Conservation (phyloP, 92 coral and sea anemone species). For the Porites rus region DNA sequence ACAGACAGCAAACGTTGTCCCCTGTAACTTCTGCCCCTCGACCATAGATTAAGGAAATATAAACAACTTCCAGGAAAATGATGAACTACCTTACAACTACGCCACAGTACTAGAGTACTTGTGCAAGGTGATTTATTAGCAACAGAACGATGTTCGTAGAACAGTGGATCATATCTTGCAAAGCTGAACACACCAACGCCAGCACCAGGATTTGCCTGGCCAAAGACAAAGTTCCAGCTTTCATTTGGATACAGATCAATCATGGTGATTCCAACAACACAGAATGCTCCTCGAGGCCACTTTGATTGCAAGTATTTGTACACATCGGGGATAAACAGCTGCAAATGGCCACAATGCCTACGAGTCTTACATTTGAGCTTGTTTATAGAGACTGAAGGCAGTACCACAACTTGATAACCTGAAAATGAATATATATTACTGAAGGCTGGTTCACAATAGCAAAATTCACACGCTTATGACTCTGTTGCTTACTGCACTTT, state of each 20-base stretch:
- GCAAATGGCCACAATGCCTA: constrained; percentile 40
- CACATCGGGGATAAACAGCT: constrained; percentile 63
- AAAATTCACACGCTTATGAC: no score
- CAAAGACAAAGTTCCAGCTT: constrained; percentile 71
- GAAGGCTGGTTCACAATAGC: not conserved
- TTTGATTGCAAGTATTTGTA: constrained; percentile 62
- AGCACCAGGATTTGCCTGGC: constrained; percentile 55
- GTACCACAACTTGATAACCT: constrained; percentile 53
- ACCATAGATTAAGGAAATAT: no score
- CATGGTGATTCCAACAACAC: constrained; percentile 75
- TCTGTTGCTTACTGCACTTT: no score
- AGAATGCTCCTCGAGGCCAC: constrained; percentile 61
- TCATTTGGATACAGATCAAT: constrained; percentile 70
- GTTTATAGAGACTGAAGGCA: constrained; percentile 39
- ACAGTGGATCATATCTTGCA: constrained; percentile 71
- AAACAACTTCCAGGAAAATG: not conserved
- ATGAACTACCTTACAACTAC: constrained; percentile 65
- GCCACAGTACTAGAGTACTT: constrained; percentile 69
- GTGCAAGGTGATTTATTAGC: constrained; percentile 12
- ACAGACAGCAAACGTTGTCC: no score
- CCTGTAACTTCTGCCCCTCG: no score
- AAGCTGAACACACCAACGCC: constrained; percentile 78
- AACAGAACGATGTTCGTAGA: constrained; percentile 40
- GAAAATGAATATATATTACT: not conserved
- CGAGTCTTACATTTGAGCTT: constrained; percentile 65